A percentile compares a stretch with the other conserved stretches of the same genome.
Conservation (phyloP, 2,888 invertebrate species). For the Acanthosepion esculentum region DNA sequence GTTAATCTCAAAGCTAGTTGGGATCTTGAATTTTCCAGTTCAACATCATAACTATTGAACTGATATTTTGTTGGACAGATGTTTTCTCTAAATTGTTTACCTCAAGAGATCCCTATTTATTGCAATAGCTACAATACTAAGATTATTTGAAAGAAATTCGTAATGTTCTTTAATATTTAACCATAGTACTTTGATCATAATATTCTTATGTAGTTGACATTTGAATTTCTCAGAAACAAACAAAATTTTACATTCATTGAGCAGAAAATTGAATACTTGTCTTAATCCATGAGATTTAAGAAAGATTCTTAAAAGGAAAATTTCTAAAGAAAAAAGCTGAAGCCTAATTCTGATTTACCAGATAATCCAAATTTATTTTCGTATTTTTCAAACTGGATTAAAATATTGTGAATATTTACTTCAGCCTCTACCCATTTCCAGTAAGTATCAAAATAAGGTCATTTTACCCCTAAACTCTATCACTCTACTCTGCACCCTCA, state of each 20-base stretch:
- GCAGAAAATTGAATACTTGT: neutral
- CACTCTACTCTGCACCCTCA: no score
- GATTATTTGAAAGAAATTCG: no score
- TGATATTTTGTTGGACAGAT: no score
- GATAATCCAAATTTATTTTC: neutral
- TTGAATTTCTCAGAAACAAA: neutral
- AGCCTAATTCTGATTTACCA: neutral
- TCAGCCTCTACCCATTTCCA: neutral
- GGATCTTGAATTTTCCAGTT: no score
- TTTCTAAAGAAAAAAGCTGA: neutral
- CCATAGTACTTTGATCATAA: neutral
- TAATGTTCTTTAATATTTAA: no score
- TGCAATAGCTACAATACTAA: no score
- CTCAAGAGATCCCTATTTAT: no score
- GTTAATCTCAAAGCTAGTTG: no score
- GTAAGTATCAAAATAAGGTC: neutral
- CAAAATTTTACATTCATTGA: neutral
- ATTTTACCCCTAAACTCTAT: neutral
- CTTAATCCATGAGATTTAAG: neutral
- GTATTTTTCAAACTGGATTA: constrained; percentile 18
- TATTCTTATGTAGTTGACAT: neutral
- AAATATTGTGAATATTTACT: neutral
- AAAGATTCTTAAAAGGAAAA: neutral
- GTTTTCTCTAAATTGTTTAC: no score
- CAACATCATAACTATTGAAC: no score